Conservation (phyloP, 2,113 vertebrate species). For the Oxyruncus cristatus region DNA sequence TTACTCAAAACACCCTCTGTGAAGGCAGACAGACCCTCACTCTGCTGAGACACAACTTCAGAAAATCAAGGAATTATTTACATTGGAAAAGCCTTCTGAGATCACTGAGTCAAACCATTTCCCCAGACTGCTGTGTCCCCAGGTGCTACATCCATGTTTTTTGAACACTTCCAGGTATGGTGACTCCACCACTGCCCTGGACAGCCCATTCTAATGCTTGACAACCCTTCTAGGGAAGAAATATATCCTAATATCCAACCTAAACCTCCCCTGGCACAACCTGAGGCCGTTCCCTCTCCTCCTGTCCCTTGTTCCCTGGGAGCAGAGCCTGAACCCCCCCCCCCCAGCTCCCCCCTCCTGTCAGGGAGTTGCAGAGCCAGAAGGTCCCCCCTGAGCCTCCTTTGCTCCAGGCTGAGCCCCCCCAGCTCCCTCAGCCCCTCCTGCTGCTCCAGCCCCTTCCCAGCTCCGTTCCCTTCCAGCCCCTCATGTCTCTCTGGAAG, state of each 20-base stretch:
- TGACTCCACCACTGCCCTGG: background rate
- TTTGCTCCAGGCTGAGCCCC: background rate
- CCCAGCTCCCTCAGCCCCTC: background rate
- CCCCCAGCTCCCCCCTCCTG: background rate
- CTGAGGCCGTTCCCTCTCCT: accelerated
- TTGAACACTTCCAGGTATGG: background rate
- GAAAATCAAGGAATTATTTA: background rate
- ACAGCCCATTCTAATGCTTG: background rate
- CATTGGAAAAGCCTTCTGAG: background rate
- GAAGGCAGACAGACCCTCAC: background rate
- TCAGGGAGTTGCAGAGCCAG: background rate
- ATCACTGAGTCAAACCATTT: background rate
- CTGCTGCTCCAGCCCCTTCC: background rate
- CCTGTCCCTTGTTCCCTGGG: background rate
- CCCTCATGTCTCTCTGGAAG: background rate
- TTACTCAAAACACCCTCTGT: background rate
- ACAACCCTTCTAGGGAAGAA: accelerated
- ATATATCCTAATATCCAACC: background rate
- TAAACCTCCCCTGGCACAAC: background rate
- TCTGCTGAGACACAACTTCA: background rate
- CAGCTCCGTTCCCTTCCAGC: background rate
- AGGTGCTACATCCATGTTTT: background rate
- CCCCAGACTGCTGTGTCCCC: background rate
- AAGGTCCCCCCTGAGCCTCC: background rate
- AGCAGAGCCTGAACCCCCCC: accelerated